Base-by-base conservation (phyloP, 2,113 vertebrate species). In the Arothron firmamentum region DNA sequence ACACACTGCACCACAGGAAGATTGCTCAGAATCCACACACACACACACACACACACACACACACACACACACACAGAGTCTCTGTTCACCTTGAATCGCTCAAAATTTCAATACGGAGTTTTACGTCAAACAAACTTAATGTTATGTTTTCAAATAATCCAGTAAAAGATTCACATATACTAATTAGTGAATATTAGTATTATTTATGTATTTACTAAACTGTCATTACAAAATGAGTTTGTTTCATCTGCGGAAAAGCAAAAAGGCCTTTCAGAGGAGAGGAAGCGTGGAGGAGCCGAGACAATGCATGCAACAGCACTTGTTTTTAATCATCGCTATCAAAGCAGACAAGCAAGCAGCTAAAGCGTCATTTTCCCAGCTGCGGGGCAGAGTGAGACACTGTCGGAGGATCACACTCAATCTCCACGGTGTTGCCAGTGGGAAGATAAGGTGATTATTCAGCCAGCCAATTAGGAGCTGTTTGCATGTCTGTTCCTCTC, bases 301-400 rank as follows among this genome's bases (percentile, higher is more conserved):
- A 88, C 76, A 64, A 85, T 75, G 69, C 77, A 59, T 63, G 56
- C 65, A 77, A 64, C 70, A 63, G 58, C 74, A 31, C 77, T 83
- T 80, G 73, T 74, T 87, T 90, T 83, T 87, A 90, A 90, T 91
- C 88, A 89, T 85, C 66, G 15, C 76, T 86, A 86, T 90, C 88
- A 89, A 89, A 88, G 88, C 74, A 73, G 72, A 87, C 85, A 84
- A 78, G 79, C 66, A 78, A 67, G 65, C 45, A 70, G 80, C 81
- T 66, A 86, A 85, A 78, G 81, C 51, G 5, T 54, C 74, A 58
- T 79, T 80, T 85, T 50, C 72, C 67, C 56, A 21, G 62, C 83
- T 87, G 65, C 50, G 65, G 78, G 81, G 79, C 72, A 58, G 72
- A 84, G 65, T 34, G 63, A 72, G 70, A 68, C 65, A 19, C 62